Conservation (phyloP, 1,140 invertebrate genomes). For the Microplitis mediator region DNA sequence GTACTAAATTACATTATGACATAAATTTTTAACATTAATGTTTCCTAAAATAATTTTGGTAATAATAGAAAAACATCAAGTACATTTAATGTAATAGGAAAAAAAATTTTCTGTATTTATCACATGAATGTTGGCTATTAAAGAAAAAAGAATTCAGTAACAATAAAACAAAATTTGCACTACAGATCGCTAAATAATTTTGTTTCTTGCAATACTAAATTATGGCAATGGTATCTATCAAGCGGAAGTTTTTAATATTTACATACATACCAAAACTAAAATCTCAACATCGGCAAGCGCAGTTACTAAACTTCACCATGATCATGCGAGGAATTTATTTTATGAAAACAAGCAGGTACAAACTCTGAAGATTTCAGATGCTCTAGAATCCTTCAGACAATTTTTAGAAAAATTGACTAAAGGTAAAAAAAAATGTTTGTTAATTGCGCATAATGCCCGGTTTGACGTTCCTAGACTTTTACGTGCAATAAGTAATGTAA, state of each 20-base stretch:
- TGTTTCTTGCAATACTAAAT: too few species aligned
- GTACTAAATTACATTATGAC: too few species aligned
- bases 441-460: background rate
- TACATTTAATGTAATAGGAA: too few species aligned
- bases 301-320: background rate
- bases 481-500: background rate
- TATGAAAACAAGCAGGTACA: background rate
- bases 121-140: too few species aligned
- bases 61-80: too few species aligned
- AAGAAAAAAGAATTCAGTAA: too few species aligned
- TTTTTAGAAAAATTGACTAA: background rate
- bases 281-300: background rate
- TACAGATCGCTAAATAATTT: conserved; percentile 4
- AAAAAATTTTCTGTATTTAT: too few species aligned
- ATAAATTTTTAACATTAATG: too few species aligned
- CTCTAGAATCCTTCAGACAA: background rate
- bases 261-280: background rate
- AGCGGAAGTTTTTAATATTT: background rate
- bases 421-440: background rate
- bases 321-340: background rate
- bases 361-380: background rate
- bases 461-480: background rate
- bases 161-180: too few species aligned
- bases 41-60: too few species aligned
- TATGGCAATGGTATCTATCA: conserved; percentile 13